These are phyloP conservation scores for Hyla sarda DNA, from an alignment of 2,113 vertebrate genomes.

Conservation along the genomic window DNA sequence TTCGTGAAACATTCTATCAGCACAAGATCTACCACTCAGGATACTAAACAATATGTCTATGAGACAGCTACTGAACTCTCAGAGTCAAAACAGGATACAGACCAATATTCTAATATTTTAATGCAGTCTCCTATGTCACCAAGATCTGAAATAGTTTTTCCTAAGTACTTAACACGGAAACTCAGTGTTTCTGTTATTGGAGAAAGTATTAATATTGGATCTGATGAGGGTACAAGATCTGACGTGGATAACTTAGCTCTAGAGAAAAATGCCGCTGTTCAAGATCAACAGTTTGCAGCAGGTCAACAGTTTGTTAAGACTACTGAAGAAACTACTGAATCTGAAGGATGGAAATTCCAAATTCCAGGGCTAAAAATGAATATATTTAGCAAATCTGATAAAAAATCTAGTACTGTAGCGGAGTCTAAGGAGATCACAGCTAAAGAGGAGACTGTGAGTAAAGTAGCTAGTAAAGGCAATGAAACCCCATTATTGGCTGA, in stretches of 20 bases:
- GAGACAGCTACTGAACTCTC: not conserved
- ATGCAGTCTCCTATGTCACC: not conserved
- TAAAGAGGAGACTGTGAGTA: slow-evolving; percentile 65
- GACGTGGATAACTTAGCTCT: not conserved
- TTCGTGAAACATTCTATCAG: not conserved
- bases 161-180: slow-evolving; percentile 13
- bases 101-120: not conserved
- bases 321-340: not conserved
- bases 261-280: not conserved
- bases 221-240: not conserved
- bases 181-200: slow-evolving; percentile 20
- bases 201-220: slow-evolving; percentile 43
- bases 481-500: not conserved
- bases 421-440: slow-evolving; percentile 44
- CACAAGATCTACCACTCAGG: not conserved
- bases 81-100: not conserved
- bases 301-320: not conserved
- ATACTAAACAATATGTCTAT: not conserved
- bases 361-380: slow-evolving; percentile 21
- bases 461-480: not conserved
- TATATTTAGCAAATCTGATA: slow-evolving; percentile 33
- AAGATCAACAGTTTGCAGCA: not conserved
- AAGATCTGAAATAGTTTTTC: slow-evolving; percentile 7
- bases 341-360: slow-evolving; percentile 21
- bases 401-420: not conserved